phyloP scores from a whole-genome alignment of 2,113 vertebrate species.

The Suricata suricatta region DNA sequence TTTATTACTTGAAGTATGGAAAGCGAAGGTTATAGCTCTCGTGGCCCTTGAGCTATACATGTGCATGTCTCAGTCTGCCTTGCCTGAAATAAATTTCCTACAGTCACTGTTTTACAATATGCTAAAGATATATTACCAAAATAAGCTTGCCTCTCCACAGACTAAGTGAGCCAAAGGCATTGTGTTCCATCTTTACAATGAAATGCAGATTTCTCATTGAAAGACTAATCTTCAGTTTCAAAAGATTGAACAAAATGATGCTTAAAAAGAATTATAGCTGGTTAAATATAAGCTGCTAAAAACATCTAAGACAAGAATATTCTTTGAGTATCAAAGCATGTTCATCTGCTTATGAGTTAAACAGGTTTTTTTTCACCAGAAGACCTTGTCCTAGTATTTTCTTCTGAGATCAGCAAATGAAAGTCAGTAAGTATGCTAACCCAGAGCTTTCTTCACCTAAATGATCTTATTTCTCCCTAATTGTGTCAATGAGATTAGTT shows the following conservation, averaged over 20 bases:
- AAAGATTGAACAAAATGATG: slow-evolving; percentile 70
- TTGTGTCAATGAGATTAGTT: background rate
- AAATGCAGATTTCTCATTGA: slow-evolving; percentile 77
- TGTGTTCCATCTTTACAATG: slow-evolving; percentile 71
- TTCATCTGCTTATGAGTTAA: slow-evolving; percentile 57
- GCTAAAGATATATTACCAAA: slow-evolving; percentile 73
- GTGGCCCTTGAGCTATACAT: slow-evolving; percentile 38
- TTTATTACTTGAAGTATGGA: background rate
- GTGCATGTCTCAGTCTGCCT: slow-evolving; percentile 54
- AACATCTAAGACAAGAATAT: slow-evolving; percentile 65
- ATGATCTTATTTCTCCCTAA: slow-evolving; percentile 12
- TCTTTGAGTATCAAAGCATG: slow-evolving; percentile 59
- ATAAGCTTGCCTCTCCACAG: slow-evolving; percentile 61
- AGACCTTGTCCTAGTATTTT: slow-evolving; percentile 36
- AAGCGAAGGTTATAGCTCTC: background rate
- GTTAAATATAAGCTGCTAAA: slow-evolving; percentile 74
- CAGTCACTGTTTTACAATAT: slow-evolving; percentile 71
- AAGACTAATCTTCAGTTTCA: slow-evolving; percentile 76
- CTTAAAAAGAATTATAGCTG: slow-evolving; percentile 74
- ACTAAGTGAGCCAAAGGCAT: slow-evolving; percentile 62
- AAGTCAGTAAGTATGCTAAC: background rate
- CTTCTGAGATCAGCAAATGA: slow-evolving; percentile 51
- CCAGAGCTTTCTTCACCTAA: background rate
- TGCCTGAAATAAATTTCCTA: slow-evolving; percentile 69
- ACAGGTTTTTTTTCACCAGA: slow-evolving; percentile 38